Evolutionary conservation across 2,797 vertebrate species (phyloP).

Genomic region (Odontamblyopus rebecca): DNA sequence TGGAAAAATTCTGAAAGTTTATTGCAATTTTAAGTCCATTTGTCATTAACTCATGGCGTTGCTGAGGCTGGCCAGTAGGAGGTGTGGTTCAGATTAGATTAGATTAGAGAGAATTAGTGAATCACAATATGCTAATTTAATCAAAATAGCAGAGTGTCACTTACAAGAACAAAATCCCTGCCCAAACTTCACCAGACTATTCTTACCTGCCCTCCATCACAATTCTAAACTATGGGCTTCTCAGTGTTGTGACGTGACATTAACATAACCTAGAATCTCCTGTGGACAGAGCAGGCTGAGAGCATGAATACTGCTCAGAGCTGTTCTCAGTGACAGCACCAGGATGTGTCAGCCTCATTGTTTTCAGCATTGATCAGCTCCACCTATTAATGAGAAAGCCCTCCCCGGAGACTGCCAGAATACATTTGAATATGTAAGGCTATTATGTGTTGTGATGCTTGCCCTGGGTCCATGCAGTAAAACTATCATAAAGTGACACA

Average conservation of each 20-base stretch:
- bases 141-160: neutral
- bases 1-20: too few relatives aligned
- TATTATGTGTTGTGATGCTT: constrained; percentile 9
- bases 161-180: neutral
- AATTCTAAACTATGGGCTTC: neutral
- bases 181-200: neutral
- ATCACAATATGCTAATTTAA: too few relatives aligned
- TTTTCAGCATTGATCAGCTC: constrained; percentile 57
- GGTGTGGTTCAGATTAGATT: too few relatives aligned
- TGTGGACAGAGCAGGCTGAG: constrained; percentile 46
- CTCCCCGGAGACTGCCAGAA: constrained; percentile 11
- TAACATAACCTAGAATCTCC: constrained; percentile 27
- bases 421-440: constrained; percentile 28
- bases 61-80: too few relatives aligned
- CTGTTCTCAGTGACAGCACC: constrained; percentile 19
- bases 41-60: too few relatives aligned
- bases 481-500: neutral
- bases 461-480: constrained; percentile 4
- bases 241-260: neutral
- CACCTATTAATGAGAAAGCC: constrained; percentile 31
- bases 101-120: too few relatives aligned
- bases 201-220: neutral
- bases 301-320: constrained; percentile 41
- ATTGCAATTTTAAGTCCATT: too few relatives aligned
- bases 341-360: constrained; percentile 41